Base-by-base conservation (phyloP, 1,140 invertebrate species). In the Chironomus tepperi region DNA sequence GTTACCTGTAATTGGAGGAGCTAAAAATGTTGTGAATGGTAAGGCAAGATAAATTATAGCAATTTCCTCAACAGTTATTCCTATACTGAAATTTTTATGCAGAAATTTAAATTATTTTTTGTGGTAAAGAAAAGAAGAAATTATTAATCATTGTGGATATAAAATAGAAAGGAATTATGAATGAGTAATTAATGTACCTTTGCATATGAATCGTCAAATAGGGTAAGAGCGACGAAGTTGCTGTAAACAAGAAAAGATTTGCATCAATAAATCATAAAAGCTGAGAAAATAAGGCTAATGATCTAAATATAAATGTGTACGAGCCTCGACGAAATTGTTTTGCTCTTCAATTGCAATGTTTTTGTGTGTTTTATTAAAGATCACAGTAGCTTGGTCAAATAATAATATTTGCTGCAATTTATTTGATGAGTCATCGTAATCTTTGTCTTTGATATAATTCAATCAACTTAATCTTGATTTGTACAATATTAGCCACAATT, bases 171-270 rank as follows among this genome's bases (percentile, higher is more conserved):
- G 24, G 24, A 34, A 5, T 2, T 5, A 5, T 34, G 24, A 34
- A 34, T 34, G 24, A 34, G 5, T 34, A 34, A 34, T 34, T 34
- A 34, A 34, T 34, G 24, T 34, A 57, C 47, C 47, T 90, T 83
- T 92, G 91, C 93, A 94, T 94, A 81, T 94, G 93, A 75, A 95
- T 90, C 0, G 92, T 92, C 76, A 95, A 82, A 80, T 93, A 95
- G 0, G 93, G 93, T 70, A 94, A 80, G 65, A 94, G 84, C 16
- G 91, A 92, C 73, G 90, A 89, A 65, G 90, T 91, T 24, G 91
- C 92, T 91, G 81, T 34, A 86, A 87, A 77, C 74, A 76, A 76
- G 77, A 74, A 78, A 77, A 77, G 43, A 72, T 67, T 43, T 12
- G 70, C 7, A 6, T 18, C 12, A 72, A 16, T 19, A 16, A 74